These are phyloP conservation scores for Zootermopsis nevadensis DNA, from an alignment of 2,888 invertebrate genomes.

Conservation along the genomic window DNA sequence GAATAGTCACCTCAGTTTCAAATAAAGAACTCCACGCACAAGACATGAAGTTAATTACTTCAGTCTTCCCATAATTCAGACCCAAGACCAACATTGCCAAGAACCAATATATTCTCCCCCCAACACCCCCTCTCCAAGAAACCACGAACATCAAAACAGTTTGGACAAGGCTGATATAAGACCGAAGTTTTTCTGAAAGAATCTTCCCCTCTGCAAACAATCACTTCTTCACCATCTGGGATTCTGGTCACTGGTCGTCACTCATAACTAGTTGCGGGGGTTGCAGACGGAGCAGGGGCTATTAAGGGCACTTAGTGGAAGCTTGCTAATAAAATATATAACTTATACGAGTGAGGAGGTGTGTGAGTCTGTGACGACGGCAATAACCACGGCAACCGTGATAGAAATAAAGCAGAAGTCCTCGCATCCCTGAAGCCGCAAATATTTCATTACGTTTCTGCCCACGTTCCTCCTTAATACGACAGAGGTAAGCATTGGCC, in stretches of 20 bases:
- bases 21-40: not conserved
- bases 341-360: constrained; percentile 3
- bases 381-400: constrained; percentile 35
- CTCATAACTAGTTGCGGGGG: constrained; percentile 14
- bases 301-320: constrained; percentile 40
- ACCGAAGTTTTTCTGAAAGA: not conserved
- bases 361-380: constrained; percentile 24
- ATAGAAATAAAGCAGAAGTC: constrained; percentile 39
- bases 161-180: constrained; percentile 5
- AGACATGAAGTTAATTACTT: not conserved
- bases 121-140: no score
- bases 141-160: not conserved
- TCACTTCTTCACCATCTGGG: constrained; percentile 23
- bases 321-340: constrained; percentile 50
- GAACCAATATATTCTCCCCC: no score
- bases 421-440: not conserved
- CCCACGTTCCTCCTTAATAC: not conserved
- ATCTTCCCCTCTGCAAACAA: constrained; percentile 2
- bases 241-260: constrained; percentile 43
- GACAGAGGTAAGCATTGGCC: no score
- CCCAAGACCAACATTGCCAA: not conserved
- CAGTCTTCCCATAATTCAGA: not conserved
- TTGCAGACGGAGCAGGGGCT: not conserved
- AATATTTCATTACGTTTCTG: constrained; percentile 15
- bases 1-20: not conserved